These are phyloP conservation scores for Mustela lutreola DNA, from an alignment of 2,113 vertebrate species.

Conservation along the genomic window DNA sequence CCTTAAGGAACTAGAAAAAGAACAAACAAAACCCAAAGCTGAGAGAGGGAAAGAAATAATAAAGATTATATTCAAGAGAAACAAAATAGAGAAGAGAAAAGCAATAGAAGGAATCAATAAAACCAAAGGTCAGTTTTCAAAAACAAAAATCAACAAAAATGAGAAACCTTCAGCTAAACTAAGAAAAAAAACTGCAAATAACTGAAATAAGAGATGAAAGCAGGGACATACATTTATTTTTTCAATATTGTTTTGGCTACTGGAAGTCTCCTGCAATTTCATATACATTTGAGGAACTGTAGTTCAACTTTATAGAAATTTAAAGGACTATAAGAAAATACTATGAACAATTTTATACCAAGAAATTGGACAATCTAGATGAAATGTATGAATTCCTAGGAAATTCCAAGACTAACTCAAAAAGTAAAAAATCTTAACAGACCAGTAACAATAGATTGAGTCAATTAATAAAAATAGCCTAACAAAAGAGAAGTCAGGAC, in stretches of 20 bases:
- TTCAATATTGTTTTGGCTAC: background rate
- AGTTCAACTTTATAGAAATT: background rate
- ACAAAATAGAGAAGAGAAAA: background rate
- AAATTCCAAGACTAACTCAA: background rate
- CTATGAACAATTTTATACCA: background rate
- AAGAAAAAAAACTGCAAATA: slow-evolving; percentile 13
- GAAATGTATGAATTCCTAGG: background rate
- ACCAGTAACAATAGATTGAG: background rate
- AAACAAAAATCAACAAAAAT: background rate
- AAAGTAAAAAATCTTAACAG: background rate
- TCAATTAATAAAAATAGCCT: background rate
- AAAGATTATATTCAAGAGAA: background rate
- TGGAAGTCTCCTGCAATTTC: background rate
- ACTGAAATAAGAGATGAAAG: background rate
- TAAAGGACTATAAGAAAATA: slow-evolving; percentile 7
- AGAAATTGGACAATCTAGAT: background rate
- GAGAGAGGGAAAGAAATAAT: background rate
- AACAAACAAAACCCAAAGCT: background rate
- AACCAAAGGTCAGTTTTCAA: background rate
- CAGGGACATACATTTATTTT: background rate
- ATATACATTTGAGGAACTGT: background rate
- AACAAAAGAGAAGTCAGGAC: background rate
- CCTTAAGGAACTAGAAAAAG: background rate
- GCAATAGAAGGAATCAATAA: background rate
- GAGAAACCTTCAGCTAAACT: slow-evolving; percentile 1